Base-by-base conservation (phyloP, 2,797 vertebrate genomes). In the Chromobotia macracanthus region DNA sequence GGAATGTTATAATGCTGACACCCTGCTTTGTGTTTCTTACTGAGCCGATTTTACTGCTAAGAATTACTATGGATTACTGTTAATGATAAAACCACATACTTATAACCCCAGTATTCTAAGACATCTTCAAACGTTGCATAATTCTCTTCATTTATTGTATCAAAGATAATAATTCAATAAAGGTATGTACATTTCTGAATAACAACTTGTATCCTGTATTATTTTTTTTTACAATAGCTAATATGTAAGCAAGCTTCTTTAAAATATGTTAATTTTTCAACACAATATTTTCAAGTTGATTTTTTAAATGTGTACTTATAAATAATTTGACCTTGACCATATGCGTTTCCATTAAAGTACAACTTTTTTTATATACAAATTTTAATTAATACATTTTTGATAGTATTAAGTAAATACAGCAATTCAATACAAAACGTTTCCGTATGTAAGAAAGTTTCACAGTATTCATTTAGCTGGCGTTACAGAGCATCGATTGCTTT, bases 11-110 rank as follows among this genome's bases (percentile, higher is more conserved):
- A 90, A 85, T 79, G 81, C 80, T 81, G 77, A 83, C 75, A 76
- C 82, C 83, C 85, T 88, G 88, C 86, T 82, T 85, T 85, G 82
- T 89, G 84, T 80, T 89, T 88, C 82, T 86, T 72, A 84, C 50
- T 85, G 90, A 88, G 88, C 85, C 89, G 86, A 75, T 88, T 84
- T 87, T 83, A 85, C 87, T 87, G 83, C 85, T 8, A 60, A 66
- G 31, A 64, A 74, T 65, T 82, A 75, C 75, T 89, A 86, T 88
- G 84, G 70, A 84, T 87, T 82, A 77, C 85, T 89, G 81, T 87
- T 89, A 38, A 80, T 80, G 77, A 79, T 74, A 31, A 41, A 38
- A 84, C 83, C 86, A 77, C 82, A 85, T 86, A 90, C 87, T 87
- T 88, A 83, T 88, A 86, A 73, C 84, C 75, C 76, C 86, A 87